Conservation (phyloP, 1,140 invertebrate species). For the Samia ricini region DNA sequence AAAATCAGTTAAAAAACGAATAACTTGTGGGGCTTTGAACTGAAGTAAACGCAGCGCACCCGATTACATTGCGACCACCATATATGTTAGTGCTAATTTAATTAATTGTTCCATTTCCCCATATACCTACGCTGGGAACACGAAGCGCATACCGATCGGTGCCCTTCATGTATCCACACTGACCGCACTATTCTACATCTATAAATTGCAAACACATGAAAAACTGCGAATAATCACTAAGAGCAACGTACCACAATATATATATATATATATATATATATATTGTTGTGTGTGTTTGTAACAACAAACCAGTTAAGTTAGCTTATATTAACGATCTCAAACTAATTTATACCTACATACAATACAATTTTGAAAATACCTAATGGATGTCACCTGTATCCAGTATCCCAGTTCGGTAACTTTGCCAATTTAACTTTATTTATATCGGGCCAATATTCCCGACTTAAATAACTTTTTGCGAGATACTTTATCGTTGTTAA, state of each 20-base stretch:
- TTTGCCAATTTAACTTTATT: slow-evolving; percentile 77
- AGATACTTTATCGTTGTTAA: slow-evolving; percentile 50
- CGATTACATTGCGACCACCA: slow-evolving; percentile 40
- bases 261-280: no score
- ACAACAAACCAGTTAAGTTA: slow-evolving; percentile 1
- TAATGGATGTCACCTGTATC: slow-evolving; percentile 60
- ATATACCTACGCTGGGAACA: slow-evolving; percentile 2
- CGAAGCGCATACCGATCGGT: no score
- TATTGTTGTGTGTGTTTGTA: no score
- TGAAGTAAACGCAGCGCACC: slow-evolving; percentile 17
- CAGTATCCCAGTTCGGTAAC: slow-evolving; percentile 42
- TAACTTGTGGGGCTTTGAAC: neutral
- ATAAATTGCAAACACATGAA: slow-evolving; percentile 68
- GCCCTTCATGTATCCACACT: slow-evolving; percentile 23
- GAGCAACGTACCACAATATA: no score
- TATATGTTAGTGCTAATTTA: slow-evolving; percentile 72
- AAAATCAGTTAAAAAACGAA: no score
- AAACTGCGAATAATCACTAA: slow-evolving; percentile 44
- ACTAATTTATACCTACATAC: slow-evolving; percentile 41
- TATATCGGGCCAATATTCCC: slow-evolving; percentile 62
- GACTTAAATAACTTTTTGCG: slow-evolving; percentile 58
- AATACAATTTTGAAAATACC: slow-evolving; percentile 47
- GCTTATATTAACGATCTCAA: slow-evolving; percentile 28
- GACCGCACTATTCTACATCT: slow-evolving; percentile 41
- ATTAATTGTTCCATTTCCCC: slow-evolving; percentile 64